Base-by-base conservation (phyloP, 2,888 invertebrate genomes). In the Resseliella maxima region DNA sequence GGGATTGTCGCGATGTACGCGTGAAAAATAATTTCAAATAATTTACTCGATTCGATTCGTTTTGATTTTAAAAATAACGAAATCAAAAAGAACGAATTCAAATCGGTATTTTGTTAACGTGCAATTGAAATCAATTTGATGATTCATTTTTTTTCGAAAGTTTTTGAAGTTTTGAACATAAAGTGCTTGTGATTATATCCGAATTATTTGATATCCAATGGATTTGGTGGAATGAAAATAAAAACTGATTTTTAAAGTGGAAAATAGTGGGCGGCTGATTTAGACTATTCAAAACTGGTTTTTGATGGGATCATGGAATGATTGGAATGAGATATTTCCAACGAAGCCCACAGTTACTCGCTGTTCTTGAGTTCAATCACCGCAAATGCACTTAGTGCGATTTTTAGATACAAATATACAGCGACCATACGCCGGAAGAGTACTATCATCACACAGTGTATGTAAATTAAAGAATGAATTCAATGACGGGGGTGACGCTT, bases 341-440 rank as follows among this genome's bases (percentile, higher is more conserved):
- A 38, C 83, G 38, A 83, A 83, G 38, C n/a, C 72, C 15, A 72
- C 18, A 35, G 31, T 35, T 35, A 36, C 35, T 38, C 12, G 24
- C 1, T 38, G 1, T 2, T n/a, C 5, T 38, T 21, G 38, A 83
- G 83, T 83, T 83, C 83, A 83, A 38, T 83, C 83, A 83, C 83
- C 83, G 83, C 41, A 36, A 38, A 36, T 83, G 38, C 83, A 83
- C 83, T 83, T 83, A 72, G 72, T 72, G 35, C 72, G 59, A 59
- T 59, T 59, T 59, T 31, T 15, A 3, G 72, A 72, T 31, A 72
- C 12, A 72, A 72, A 72, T 35, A 31, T 35, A 72, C 31, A 18
- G 2, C 72, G 72, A 27, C 31, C 72, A 27, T 12, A 59, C 31
- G 59, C 72, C 72, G 72, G 72, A 31, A 72, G 15, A 31, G 31